Evolutionary conservation across 1,140 invertebrate species (phyloP).

Genomic region (Trichonephila clavipes): DNA sequence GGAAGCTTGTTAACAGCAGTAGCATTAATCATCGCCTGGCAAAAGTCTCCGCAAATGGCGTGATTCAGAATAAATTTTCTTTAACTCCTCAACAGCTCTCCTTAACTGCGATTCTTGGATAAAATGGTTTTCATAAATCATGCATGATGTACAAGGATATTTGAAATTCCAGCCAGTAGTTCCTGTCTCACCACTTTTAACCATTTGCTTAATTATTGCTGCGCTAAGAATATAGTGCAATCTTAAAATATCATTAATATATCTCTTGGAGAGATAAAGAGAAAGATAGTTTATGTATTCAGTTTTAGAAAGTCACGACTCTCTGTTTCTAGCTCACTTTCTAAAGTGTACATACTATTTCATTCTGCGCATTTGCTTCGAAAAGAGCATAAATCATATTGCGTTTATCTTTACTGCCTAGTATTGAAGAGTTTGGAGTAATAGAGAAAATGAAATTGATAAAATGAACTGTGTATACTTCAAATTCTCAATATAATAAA

Average conservation of each 20-base stretch:
- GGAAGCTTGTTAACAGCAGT: background rate
- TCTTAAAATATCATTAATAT: constrained; percentile 17
- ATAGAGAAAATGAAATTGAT: too few species aligned
- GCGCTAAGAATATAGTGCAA: background rate
- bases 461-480: too few species aligned
- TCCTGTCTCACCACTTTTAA: background rate
- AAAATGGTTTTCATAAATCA: constrained; percentile 40
- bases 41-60: background rate
- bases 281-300: constrained; percentile 5
- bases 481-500: too few species aligned
- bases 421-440: too few species aligned
- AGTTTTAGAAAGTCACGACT: background rate
- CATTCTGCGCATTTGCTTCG: too few species aligned
- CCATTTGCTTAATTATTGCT: constrained; percentile 18
- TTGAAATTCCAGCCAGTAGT: constrained; percentile 2
- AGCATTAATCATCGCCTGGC: background rate
- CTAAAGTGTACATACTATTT: background rate
- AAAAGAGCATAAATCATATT: too few species aligned
- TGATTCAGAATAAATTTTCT: constrained; percentile 40
- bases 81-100: background rate
- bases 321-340: too few species aligned
- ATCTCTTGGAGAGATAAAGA: background rate
- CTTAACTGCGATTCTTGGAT: constrained; percentile 6
- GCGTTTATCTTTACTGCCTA: too few species aligned
- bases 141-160: constrained; percentile 22